A percentile compares a stretch with the other conserved stretches of the same genome.
Conservation (phyloP, 2,113 vertebrate species). For the Craseonycteris thonglongyai region DNA sequence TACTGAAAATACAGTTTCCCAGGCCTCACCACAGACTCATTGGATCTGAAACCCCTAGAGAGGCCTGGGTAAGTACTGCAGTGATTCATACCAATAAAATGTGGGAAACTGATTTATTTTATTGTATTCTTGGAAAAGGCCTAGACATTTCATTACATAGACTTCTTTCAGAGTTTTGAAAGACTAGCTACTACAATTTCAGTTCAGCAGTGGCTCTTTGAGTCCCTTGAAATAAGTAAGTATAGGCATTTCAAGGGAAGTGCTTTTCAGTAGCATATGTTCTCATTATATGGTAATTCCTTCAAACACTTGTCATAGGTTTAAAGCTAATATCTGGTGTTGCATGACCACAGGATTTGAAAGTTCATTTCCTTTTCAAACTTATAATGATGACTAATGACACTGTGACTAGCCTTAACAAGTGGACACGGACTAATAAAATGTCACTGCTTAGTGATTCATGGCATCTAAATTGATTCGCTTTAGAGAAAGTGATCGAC, state of each 20-base stretch:
- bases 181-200: not conserved
- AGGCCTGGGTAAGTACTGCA: not conserved
- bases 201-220: not conserved
- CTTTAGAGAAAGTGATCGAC: not conserved
- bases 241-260: not conserved
- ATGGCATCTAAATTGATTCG: slow-evolving; percentile 22
- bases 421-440: slow-evolving; percentile 41
- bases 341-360: slow-evolving; percentile 32
- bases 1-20: not conserved
- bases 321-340: slow-evolving; percentile 26
- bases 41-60: not conserved
- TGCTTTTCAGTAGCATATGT: slow-evolving; percentile 25
- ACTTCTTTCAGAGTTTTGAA: not conserved
- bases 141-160: not conserved
- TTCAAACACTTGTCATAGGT: slow-evolving; percentile 21
- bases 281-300: slow-evolving; percentile 37
- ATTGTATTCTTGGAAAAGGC: not conserved
- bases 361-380: slow-evolving; percentile 58
- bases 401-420: slow-evolving; percentile 26
- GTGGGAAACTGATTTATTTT: not conserved
- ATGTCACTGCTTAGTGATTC: slow-evolving; percentile 40
- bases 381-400: slow-evolving; percentile 36
- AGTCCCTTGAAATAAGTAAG: not conserved
- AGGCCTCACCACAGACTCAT: not conserved
- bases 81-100: not conserved